phyloP scores from a whole-genome alignment of 2,888 invertebrate species.

The Saturnia pavonia region DNA sequence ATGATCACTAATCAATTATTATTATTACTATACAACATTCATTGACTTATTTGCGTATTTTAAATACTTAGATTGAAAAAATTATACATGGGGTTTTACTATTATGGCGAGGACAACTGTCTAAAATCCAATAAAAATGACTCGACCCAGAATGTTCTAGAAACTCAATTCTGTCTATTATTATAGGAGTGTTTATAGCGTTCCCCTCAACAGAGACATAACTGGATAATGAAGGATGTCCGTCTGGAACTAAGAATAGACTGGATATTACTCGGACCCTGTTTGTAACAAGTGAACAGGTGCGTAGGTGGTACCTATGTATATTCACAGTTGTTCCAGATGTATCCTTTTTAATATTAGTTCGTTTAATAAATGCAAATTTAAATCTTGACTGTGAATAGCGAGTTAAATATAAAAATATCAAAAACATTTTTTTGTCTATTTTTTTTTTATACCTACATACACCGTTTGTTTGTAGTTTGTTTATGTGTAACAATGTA shows the following conservation, averaged over 20 bases:
- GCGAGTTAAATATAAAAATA: too few species aligned
- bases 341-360: background rate
- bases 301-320: conserved; percentile 3
- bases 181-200: background rate
- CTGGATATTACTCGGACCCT: background rate
- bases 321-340: background rate
- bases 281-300: background rate
- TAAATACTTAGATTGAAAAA: too few species aligned
- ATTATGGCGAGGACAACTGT: too few species aligned
- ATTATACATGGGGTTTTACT: too few species aligned
- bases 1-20: too few species aligned
- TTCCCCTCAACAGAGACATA: background rate
- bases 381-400: too few species aligned
- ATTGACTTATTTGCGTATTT: too few species aligned
- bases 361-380: background rate
- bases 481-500: too few species aligned
- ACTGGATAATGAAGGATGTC: conserved; percentile 7
- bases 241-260: background rate
- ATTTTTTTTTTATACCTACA: too few species aligned
- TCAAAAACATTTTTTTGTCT: too few species aligned
- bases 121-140: background rate
- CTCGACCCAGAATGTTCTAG: background rate
- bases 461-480: too few species aligned
- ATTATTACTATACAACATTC: too few species aligned
- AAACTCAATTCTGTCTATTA: background rate